These are phyloP conservation scores for Cirrhinus molitorella DNA, from an alignment of 2,797 vertebrate genomes.

Conservation along the genomic window DNA sequence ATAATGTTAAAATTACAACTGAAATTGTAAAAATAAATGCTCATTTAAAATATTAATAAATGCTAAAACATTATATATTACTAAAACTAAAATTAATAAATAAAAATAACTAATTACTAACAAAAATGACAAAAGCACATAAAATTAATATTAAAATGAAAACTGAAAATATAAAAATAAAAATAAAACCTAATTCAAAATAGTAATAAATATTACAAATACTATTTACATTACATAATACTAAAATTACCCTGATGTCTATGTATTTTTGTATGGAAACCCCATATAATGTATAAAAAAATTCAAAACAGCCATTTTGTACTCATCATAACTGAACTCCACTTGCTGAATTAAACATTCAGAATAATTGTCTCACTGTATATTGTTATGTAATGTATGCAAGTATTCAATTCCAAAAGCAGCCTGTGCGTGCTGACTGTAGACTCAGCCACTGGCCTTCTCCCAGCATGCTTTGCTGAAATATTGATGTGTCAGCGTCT, in stretches of 20 bases:
- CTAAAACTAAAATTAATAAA: no score
- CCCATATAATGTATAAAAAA: background rate
- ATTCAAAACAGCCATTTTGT: background rate
- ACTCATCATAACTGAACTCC: background rate
- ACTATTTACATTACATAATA: background rate
- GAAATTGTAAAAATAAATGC: no score
- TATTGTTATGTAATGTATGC: background rate
- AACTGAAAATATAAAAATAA: background rate
- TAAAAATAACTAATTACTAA: background rate
- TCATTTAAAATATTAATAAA: no score
- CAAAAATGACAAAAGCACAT: background rate
- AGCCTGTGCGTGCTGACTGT: conserved; percentile 4
- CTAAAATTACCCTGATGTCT: background rate
- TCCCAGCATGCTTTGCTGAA: conserved; percentile 73
- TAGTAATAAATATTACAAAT: background rate
- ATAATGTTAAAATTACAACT: no score
- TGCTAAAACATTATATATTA: no score
- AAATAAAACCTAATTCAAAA: background rate
- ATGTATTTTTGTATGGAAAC: background rate
- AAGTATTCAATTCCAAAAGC: background rate
- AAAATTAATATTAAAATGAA: no score
- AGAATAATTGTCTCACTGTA: background rate
- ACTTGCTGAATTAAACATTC: background rate
- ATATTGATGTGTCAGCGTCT: conserved; percentile 76
- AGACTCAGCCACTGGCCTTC: conserved; percentile 57